phyloP scores from a whole-genome alignment of 2,888 invertebrate genomes.

The Meliscaeva auricollis region DNA sequence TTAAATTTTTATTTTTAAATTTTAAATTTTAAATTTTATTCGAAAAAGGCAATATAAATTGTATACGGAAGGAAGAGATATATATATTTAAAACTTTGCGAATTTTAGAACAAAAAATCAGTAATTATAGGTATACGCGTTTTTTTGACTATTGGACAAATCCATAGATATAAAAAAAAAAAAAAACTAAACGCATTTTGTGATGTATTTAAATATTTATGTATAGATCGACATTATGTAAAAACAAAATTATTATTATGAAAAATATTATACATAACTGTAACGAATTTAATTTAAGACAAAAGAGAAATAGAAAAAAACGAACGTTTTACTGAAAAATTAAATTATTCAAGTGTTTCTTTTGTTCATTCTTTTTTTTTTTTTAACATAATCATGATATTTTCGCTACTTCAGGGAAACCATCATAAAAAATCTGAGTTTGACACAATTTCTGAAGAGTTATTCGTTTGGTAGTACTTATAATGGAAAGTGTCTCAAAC shows the following conservation, averaged over 20 bases:
- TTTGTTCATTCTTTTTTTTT: neutral
- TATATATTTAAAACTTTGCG: neutral
- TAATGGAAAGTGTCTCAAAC: no score
- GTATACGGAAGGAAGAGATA: conserved; percentile 1
- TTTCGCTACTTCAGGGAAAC: no score
- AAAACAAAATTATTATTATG: conserved; percentile 9
- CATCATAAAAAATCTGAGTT: no score
- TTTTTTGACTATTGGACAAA: neutral
- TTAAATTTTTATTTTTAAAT: neutral
- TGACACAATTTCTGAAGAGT: no score
- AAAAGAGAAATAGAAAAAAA: conserved; percentile 52
- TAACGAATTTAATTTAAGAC: conserved; percentile 57
- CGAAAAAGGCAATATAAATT: conserved; percentile 27
- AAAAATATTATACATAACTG: conserved; percentile 48
- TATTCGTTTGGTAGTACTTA: no score
- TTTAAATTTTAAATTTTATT: conserved; percentile 11
- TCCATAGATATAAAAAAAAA: conserved; percentile 35
- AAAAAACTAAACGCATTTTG: conserved; percentile 62
- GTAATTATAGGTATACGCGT: neutral
- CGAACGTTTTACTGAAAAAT: conserved; percentile 60
- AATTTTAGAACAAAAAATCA: neutral
- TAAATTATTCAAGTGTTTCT: neutral
- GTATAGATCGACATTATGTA: conserved; percentile 25
- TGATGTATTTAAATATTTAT: conserved; percentile 59
- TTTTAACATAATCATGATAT: neutral